phyloP scores from a whole-genome alignment of 2,888 invertebrate species.

The Andrena praecox region DNA sequence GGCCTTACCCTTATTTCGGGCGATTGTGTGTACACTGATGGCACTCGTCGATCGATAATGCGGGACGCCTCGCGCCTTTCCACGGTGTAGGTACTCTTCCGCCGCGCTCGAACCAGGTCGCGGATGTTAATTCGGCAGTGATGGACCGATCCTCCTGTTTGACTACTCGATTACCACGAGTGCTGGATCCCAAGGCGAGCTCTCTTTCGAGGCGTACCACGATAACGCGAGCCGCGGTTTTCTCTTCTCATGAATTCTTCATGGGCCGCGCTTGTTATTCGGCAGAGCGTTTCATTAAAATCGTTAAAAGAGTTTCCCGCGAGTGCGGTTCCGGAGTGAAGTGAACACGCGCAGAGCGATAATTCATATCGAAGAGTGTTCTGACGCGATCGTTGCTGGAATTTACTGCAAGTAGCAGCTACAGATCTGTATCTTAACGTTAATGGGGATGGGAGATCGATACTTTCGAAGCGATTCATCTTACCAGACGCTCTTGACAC shows the following conservation, averaged over 20 bases:
- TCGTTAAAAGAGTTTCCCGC: not conserved
- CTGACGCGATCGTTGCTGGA: too few species aligned
- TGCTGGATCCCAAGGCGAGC: not conserved
- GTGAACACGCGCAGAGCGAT: not conserved
- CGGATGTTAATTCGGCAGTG: slow-evolving; percentile 45
- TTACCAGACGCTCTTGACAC: not conserved
- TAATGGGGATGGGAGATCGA: not conserved
- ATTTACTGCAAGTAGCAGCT: too few species aligned
- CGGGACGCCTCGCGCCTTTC: not conserved
- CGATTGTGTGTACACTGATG: not conserved
- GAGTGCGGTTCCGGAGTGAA: not conserved
- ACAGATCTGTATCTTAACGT: not conserved
- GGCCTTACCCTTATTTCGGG: slow-evolving; percentile 45
- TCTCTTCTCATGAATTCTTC: slow-evolving; percentile 18
- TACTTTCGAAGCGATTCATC: slow-evolving; percentile 31
- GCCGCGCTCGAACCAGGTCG: slow-evolving; percentile 10
- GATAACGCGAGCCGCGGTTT: not conserved
- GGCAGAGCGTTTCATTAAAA: not conserved
- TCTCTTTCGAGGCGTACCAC: slow-evolving; percentile 3
- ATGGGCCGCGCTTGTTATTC: slow-evolving; percentile 13
- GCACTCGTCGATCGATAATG: slow-evolving; percentile 33
- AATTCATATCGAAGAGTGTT: not conserved
- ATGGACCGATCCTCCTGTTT: slow-evolving; percentile 25
- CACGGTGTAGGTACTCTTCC: not conserved
- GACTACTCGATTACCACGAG: slow-evolving; percentile 33